Conservation (phyloP, 2,797 vertebrate genomes). For the Sparidentex hasta region DNA sequence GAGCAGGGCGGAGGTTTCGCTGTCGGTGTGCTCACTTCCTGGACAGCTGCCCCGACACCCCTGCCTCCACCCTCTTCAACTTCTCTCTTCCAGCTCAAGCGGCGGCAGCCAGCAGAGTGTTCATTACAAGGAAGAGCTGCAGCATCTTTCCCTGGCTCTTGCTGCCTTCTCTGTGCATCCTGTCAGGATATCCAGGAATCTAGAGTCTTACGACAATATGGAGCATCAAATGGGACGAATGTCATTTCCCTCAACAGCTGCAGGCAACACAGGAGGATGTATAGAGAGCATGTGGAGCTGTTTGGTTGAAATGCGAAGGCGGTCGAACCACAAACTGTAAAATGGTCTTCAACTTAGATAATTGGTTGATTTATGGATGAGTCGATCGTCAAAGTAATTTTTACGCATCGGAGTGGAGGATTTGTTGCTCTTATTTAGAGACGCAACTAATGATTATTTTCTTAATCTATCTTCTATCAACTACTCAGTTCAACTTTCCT, state of each 20-base stretch:
- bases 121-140: constrained; percentile 56
- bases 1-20: constrained; percentile 41
- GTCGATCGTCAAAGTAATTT: background rate
- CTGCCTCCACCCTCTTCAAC: constrained; percentile 9
- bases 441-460: background rate
- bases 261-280: constrained; percentile 34
- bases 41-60: constrained; percentile 57
- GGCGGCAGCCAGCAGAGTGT: constrained; percentile 31
- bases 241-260: constrained; percentile 61
- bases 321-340: constrained; percentile 3
- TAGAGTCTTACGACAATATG: constrained; percentile 52
- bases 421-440: background rate
- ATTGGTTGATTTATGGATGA: background rate
- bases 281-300: constrained; percentile 29
- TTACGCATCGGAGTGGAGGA: background rate
- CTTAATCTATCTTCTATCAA: background rate
- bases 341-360: background rate
- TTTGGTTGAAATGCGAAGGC: constrained; percentile 20
- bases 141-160: constrained; percentile 46
- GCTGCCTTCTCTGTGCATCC: constrained; percentile 63
- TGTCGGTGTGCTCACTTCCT: constrained; percentile 67
- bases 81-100: constrained; percentile 44
- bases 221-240: constrained; percentile 49
- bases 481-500: too few relatives aligned
- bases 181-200: constrained; percentile 77